These are phyloP conservation scores for Bufo gargarizans DNA, from an alignment of 2,113 vertebrate species.

Conservation along the genomic window DNA sequence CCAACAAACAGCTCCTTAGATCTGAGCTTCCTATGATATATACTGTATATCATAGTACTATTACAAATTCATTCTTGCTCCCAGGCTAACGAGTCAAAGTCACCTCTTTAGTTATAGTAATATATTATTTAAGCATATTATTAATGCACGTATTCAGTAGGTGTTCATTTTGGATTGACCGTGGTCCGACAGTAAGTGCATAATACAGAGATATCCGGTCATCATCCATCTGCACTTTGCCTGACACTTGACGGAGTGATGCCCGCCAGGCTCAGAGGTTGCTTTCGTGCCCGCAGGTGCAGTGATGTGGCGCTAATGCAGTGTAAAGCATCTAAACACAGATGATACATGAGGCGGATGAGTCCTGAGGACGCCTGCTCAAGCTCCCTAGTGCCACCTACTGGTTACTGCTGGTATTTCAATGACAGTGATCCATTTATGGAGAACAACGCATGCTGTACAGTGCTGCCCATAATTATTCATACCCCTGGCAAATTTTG, in stretches of 20 bases:
- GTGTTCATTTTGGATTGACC: background rate
- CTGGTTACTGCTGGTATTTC: background rate
- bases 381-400: background rate
- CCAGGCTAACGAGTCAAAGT: background rate
- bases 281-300: background rate
- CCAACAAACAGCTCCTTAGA: too few species aligned
- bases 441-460: too few species aligned
- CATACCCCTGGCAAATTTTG: too few species aligned
- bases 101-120: background rate
- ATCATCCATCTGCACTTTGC: slow-evolving; percentile 1
- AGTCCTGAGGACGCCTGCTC: background rate
- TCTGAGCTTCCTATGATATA: too few species aligned
- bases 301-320: slow-evolving; percentile 4
- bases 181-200: background rate
- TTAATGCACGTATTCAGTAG: background rate
- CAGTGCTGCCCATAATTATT: too few species aligned
- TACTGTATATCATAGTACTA: background rate
- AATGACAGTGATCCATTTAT: background rate
- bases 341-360: slow-evolving; percentile 1
- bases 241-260: slow-evolving; percentile 4
- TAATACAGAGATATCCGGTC: background rate
- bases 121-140: background rate
- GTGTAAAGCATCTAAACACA: background rate
- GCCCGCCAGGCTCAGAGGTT: background rate
- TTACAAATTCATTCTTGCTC: background rate